Conservation (phyloP, 2,113 vertebrate species). For the Orycteropus afer region DNA sequence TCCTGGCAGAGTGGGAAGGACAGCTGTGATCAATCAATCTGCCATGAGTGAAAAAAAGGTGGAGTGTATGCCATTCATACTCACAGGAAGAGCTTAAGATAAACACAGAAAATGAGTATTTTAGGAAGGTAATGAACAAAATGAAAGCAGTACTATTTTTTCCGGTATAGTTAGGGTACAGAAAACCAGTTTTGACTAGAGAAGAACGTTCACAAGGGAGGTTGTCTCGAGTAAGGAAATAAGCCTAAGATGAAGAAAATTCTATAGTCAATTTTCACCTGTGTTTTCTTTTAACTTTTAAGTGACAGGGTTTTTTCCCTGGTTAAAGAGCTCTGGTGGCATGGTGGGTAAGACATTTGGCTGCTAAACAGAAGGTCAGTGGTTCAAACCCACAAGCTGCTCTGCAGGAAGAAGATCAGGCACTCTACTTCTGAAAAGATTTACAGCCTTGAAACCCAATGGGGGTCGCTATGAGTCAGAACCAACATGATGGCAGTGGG, state of each 20-base stretch:
- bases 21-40: not conserved
- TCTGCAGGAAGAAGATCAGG: no score
- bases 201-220: not conserved
- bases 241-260: not conserved
- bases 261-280: not conserved
- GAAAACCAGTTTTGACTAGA: constrained; percentile 9
- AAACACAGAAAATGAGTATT: not conserved
- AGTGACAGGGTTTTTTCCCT: not conserved
- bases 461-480: no score
- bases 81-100: not conserved
- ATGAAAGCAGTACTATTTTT: not conserved
- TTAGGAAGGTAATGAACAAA: not conserved
- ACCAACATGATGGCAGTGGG: no score
- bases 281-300: constrained; percentile 41
- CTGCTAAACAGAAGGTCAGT: no score
- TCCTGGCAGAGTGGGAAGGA: not conserved
- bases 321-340: not conserved
- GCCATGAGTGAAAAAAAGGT: not conserved
- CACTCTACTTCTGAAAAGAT: no score
- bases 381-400: no score
- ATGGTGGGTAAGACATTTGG: no score
- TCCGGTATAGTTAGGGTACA: not conserved
- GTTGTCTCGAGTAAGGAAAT: not conserved
- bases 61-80: not conserved
- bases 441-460: no score